A percentile compares a stretch with the other conserved stretches of the same genome.
Conservation (phyloP, 2,888 invertebrate species). For the Allolobophora icterica region DNA sequence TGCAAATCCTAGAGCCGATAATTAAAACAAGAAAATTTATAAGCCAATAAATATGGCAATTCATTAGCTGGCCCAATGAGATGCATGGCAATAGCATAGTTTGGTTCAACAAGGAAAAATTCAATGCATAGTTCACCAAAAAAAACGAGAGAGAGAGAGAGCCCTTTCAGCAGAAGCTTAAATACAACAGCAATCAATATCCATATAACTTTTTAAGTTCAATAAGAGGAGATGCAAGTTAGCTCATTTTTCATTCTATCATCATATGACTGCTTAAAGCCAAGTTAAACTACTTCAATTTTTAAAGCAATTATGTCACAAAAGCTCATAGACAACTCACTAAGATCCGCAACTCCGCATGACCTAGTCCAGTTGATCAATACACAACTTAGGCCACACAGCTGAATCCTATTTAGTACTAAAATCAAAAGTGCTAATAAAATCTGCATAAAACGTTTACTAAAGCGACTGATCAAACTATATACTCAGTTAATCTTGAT, state of each 20-base stretch:
- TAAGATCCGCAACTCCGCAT: not conserved
- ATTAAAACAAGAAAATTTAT: not conserved
- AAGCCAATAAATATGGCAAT: not conserved
- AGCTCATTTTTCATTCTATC: not conserved
- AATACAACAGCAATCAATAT: not conserved
- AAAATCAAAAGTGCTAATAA: not conserved
- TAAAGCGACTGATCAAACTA: not conserved
- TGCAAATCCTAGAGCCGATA: not conserved
- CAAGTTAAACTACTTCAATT: not conserved
- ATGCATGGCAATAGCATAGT: too few relatives aligned
- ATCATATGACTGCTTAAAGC: not conserved
- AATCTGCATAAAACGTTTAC: not conserved
- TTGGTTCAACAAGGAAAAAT: not conserved
- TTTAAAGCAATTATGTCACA: not conserved
- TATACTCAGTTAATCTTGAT: not conserved
- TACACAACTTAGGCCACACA: not conserved
- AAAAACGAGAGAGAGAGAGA: not conserved
- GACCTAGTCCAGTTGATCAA: not conserved
- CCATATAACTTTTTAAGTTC: not conserved
- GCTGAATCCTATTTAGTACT: not conserved
- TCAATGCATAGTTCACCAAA: not conserved
- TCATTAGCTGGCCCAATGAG: too few relatives aligned
- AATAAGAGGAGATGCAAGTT: not conserved
- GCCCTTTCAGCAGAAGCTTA: not conserved
- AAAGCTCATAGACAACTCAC: not conserved